Evolutionary conservation across 2,113 vertebrate species (phyloP).

Genomic region (Callithrix jacchus): DNA sequence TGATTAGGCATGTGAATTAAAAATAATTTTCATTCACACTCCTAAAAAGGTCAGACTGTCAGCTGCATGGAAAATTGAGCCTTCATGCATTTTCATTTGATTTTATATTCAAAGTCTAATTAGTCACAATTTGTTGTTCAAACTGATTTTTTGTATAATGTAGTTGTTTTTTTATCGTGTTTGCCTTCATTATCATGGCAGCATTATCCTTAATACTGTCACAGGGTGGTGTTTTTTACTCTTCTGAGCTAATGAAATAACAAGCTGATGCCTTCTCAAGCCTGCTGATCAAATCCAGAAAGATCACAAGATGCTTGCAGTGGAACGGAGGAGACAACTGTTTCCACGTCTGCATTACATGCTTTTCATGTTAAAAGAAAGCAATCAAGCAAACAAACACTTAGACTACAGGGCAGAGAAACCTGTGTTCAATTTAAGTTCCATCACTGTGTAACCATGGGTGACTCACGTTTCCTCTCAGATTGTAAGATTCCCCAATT

Average conservation of each 20-base stretch:
- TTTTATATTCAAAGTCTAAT: slow-evolving; percentile 84
- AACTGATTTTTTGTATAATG: slow-evolving; percentile 76
- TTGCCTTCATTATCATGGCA: slow-evolving; percentile 59
- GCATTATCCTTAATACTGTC: not conserved
- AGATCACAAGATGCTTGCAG: not conserved
- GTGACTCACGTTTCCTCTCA: not conserved
- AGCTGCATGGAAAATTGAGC: slow-evolving; percentile 82
- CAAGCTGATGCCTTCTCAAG: not conserved
- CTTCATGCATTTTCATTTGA: slow-evolving; percentile 82
- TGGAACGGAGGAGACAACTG: not conserved
- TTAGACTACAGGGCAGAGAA: not conserved
- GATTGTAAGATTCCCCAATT: not conserved
- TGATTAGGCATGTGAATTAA: slow-evolving; percentile 86
- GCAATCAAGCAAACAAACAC: not conserved
- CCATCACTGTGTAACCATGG: not conserved
- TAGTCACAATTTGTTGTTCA: slow-evolving; percentile 83
- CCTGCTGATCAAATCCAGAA: not conserved
- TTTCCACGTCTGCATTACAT: not conserved
- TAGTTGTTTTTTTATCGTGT: slow-evolving; percentile 67
- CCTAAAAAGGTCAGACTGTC: slow-evolving; percentile 82
- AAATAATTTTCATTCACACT: slow-evolving; percentile 82
- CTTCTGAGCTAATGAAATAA: not conserved
- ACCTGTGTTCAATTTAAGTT: not conserved
- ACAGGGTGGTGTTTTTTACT: not conserved
- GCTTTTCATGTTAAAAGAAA: not conserved